Base-by-base conservation (phyloP, 2,888 invertebrate species). In the Caenorhabditis sp. region DNA sequence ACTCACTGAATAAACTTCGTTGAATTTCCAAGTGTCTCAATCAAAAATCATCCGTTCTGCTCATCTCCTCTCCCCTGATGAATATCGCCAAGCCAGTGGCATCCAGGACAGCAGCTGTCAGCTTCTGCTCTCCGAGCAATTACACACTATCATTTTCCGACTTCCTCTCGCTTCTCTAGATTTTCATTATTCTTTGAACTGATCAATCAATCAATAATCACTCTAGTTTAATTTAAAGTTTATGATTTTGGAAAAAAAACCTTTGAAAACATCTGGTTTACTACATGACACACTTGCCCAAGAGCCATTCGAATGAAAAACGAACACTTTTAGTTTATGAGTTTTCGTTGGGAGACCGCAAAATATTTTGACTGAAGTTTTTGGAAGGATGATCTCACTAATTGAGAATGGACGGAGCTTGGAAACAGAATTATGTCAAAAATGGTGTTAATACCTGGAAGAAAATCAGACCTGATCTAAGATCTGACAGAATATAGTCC, bases 91-190 rank as follows among this genome's bases (percentile, higher is more conserved):
- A 47, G 31, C 35, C 38, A 41, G 59, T 35, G 49, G 49, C 61
- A 26, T 49, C 44, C 61, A 49, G 72, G 24, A 44, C 16, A 63
- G 61, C 63, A 61, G 61, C 63, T 73, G 61, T 51, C 58, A 8
- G 35, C 26, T 31, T 26, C 51, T 44, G 24, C 54, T 64, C 64
- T 41, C 54, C 47, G 54, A 64, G 44, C 74, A 74, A 74, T 74
- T 74, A 74, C 74, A 72, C 70, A 74, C 73, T 74, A 74, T 74
- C 72, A 58, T 22, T 63, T 47, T 47, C 47, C 44, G 0, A 31
- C 47, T 35, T 51, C 47, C n/a, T 38, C 10, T 35, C n/a, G 38
- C 41, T 24, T 54, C 54, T 68, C 54, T 26, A 22, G 8, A 54
- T 51, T 54, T 38, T 68, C 51, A 41, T 28, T 24, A 28, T 49